Percentiles rank a stretch among this genome's conserved stretches.
phyloP scores from a whole-genome alignment of 2,113 vertebrate genomes.

The Hypanus sabinus region DNA sequence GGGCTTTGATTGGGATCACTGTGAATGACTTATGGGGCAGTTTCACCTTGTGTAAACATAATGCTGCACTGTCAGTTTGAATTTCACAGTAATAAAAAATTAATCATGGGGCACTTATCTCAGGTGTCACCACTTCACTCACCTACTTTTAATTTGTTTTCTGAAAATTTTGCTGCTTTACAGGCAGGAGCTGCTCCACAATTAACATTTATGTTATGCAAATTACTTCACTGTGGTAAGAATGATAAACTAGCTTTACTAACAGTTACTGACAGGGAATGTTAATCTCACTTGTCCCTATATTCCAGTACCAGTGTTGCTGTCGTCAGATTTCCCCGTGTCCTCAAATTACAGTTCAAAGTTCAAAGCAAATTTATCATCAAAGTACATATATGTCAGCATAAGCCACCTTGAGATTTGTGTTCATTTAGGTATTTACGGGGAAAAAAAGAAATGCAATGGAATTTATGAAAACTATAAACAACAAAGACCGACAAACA shows the following conservation, averaged over 20 bases:
- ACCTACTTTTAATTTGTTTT: too few species aligned
- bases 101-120: background rate
- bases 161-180: background rate
- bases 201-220: slow-evolving; percentile 10
- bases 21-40: background rate
- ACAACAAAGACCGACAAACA: too few species aligned
- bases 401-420: too few species aligned
- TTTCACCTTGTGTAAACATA: background rate
- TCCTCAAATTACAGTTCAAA: background rate
- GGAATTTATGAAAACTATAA: too few species aligned
- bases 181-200: background rate
- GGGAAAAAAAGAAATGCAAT: too few species aligned
- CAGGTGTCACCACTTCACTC: background rate
- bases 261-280: background rate
- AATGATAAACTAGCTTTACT: background rate
- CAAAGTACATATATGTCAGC: too few species aligned
- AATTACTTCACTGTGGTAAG: background rate
- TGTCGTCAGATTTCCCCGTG: background rate
- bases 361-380: too few species aligned
- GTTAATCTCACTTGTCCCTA: background rate
- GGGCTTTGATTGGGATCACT: background rate
- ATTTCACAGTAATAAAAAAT: background rate
- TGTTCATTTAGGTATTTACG: too few species aligned
- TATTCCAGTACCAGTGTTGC: background rate
- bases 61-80: background rate